Percentiles rank a stretch among this genome's conserved stretches.
Evolutionary conservation across 1,140 invertebrate species (phyloP).

Genomic region (Ostrea edulis): DNA sequence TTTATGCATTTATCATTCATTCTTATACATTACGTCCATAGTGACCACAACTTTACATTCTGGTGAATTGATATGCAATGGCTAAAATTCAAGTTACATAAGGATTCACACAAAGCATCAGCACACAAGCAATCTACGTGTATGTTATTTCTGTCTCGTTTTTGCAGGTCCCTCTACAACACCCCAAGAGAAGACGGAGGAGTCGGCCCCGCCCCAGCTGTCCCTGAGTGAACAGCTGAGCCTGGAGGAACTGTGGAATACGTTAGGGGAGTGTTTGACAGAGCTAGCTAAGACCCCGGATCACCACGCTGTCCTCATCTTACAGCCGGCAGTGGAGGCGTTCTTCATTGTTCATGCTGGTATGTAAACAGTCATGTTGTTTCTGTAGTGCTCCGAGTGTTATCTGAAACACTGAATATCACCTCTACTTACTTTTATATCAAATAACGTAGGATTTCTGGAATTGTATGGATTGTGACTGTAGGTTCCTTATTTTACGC

Average conservation of each 20-base stretch:
- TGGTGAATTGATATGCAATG: too few species aligned
- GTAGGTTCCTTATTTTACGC: too few species aligned
- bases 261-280: slow-evolving; percentile 89
- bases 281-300: slow-evolving; percentile 93
- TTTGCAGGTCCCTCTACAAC: background rate
- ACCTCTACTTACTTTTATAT: too few species aligned
- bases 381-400: background rate
- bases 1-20: too few species aligned
- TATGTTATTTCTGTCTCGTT: background rate
- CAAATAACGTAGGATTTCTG: too few species aligned
- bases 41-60: too few species aligned
- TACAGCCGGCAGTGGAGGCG: slow-evolving; percentile 95
- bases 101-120: too few species aligned
- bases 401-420: too few species aligned
- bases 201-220: slow-evolving; percentile 1
- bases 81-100: too few species aligned
- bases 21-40: too few species aligned
- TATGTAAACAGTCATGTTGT: slow-evolving; percentile 33
- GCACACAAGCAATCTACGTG: too few species aligned
- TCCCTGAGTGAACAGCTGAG: slow-evolving; percentile 86
- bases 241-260: slow-evolving; percentile 87
- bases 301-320: slow-evolving; percentile 94
- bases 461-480: too few species aligned
- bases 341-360: slow-evolving; percentile 93
- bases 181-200: background rate